A percentile compares a stretch with the other conserved stretches of the same genome.
Conservation (phyloP, 2,888 invertebrate species). For the Liopterus haemorrhoidalis region DNA sequence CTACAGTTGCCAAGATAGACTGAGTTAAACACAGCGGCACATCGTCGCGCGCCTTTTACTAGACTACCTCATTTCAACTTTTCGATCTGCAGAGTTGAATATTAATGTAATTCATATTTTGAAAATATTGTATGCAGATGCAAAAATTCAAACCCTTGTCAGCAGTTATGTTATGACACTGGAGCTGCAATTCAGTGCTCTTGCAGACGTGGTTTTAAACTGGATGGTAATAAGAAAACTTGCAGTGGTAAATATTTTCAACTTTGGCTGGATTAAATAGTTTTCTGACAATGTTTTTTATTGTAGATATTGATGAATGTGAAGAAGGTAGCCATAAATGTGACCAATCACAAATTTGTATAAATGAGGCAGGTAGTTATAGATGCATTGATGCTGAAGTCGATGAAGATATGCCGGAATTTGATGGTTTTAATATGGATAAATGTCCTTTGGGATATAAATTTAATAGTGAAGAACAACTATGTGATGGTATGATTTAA, state of each 20-base stretch:
- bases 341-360: constrained; percentile 45
- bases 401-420: constrained; percentile 33
- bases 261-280: neutral
- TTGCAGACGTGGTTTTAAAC: constrained; percentile 63
- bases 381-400: constrained; percentile 45
- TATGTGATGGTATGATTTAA: constrained; percentile 48
- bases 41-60: too few relatives aligned
- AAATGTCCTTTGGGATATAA: constrained; percentile 55
- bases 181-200: constrained; percentile 63
- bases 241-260: constrained; percentile 52
- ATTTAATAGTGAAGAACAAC: constrained; percentile 50
- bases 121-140: constrained; percentile 49
- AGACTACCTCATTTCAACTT: too few relatives aligned
- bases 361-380: constrained; percentile 53
- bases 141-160: constrained; percentile 61
- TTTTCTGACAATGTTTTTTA: neutral
- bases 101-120: too few relatives aligned
- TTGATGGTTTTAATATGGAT: constrained; percentile 32
- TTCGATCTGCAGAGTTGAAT: too few relatives aligned
- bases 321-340: constrained; percentile 48
- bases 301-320: constrained; percentile 59
- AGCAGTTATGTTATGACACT: constrained; percentile 67
- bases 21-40: too few relatives aligned
- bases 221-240: constrained; percentile 59
- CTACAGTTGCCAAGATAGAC: too few relatives aligned